Base-by-base conservation (phyloP, 2,113 vertebrate genomes). In the Colaptes auratus region DNA sequence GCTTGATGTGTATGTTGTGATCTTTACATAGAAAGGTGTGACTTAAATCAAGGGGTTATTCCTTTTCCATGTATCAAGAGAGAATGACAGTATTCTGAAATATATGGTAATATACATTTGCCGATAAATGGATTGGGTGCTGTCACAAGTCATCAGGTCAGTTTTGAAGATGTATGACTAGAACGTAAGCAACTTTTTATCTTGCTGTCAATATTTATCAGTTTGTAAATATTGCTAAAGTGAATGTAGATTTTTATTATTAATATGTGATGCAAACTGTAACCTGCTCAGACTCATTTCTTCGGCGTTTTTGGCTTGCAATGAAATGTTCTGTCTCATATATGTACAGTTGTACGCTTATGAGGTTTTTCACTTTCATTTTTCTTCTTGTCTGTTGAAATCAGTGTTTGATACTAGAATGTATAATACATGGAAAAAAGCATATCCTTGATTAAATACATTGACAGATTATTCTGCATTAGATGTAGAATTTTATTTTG, bases 401-500 rank as follows among this genome's bases (percentile, higher is more conserved):
- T 96, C 92, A 93, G 82, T 92, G 61, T 96, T 97, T 97, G 96
- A 88, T 96, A 97, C 65, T 93, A 76, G 96, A 97, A 97, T 97
- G 67, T 96, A 87, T 96, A 98, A 97, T 97, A 92, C 79, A 97
- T 97, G 92, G 69, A 86, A 92, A 52, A 92, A 95, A 97, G 56
- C 92, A 86, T 97, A 95, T 97, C 94, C 97, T 96, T 98, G 93
- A 98, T 98, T 97, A 97, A 97, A 97, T 95, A 94, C 91, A 91
- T 96, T 91, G 96, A 97, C 72, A 97, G 97, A 98, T 97, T 97
- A 97, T 97, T 97, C 97, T 98, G 97, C 96, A 97, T 97, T 98
- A 98, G 97, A 97, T 97, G 97, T 98, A 96, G 97, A 98, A 98
- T 98, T 98, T 98, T 98, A 98, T 98, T 98, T 98, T 98, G 96